phyloP scores from a whole-genome alignment of 2,888 invertebrate species.

The Scotopteryx bipunctaria region DNA sequence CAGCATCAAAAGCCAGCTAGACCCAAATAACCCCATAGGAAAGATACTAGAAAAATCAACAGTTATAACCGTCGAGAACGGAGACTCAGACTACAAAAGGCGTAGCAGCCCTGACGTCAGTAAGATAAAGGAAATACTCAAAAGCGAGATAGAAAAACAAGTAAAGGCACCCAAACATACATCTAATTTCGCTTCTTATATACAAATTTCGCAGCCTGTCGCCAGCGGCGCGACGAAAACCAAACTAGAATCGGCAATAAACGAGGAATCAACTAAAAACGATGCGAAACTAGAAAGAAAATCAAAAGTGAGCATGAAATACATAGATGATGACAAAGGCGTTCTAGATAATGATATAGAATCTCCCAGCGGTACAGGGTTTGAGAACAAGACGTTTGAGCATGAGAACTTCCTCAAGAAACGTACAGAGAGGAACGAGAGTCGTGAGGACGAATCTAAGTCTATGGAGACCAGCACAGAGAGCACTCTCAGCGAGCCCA shows the following conservation, averaged over 20 bases:
- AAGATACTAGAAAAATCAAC: conserved; percentile 80
- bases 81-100: conserved; percentile 55
- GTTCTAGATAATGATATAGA: conserved; percentile 73
- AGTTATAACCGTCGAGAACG: conserved; percentile 75
- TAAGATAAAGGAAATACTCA: conserved; percentile 56
- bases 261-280: conserved; percentile 48
- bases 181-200: conserved; percentile 85
- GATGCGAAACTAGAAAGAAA: conserved; percentile 51
- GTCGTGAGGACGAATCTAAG: conserved; percentile 57
- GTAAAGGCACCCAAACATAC: conserved; percentile 79
- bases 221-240: conserved; percentile 69
- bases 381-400: conserved; percentile 77
- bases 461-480: conserved; percentile 79
- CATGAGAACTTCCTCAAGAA: conserved; percentile 76
- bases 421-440: conserved; percentile 60
- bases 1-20: conserved; percentile 76
- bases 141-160: conserved; percentile 73
- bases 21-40: conserved; percentile 79
- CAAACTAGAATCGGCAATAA: conserved; percentile 53
- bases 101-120: conserved; percentile 45
- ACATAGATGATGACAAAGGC: conserved; percentile 68
- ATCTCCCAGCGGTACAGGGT: conserved; percentile 76
- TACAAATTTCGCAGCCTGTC: conserved; percentile 80
- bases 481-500: conserved; percentile 70
- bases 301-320: conserved; percentile 60